Evolutionary conservation across 2,888 invertebrate genomes (phyloP).

Genomic region (Bursaphelenchus okinawaensis): DNA sequence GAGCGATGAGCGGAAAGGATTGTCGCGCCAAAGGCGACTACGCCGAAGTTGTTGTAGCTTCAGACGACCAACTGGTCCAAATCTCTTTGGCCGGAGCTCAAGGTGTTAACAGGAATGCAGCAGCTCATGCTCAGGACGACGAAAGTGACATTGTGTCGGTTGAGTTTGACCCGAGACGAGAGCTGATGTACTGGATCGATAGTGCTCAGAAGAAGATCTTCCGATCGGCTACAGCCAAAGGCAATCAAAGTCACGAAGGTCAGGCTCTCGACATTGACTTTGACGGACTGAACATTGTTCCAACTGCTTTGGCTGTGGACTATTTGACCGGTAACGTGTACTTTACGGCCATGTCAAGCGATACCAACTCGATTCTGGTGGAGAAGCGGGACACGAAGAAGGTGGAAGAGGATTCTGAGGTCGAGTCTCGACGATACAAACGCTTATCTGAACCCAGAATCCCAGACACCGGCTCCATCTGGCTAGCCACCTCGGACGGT

Average conservation of each 20-base stretch:
- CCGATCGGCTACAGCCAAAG: constrained; percentile 44
- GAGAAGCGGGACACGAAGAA: constrained; percentile 16
- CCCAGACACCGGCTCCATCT: constrained; percentile 65
- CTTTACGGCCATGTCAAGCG: constrained; percentile 36
- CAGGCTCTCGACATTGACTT: constrained; percentile 53
- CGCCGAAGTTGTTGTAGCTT: constrained; percentile 45
- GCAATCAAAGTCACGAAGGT: constrained; percentile 56
- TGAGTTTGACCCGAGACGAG: constrained; percentile 64
- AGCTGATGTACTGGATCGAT: constrained; percentile 92
- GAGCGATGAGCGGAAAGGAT: constrained; percentile 57
- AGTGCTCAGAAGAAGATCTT: constrained; percentile 63
- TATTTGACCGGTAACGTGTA: constrained; percentile 71
- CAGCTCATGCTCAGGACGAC: constrained; percentile 60
- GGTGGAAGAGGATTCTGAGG: neutral
- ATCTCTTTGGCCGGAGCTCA: constrained; percentile 38
- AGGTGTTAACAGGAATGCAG: constrained; percentile 50
- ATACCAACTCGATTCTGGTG: constrained; percentile 6
- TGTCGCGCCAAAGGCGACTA: constrained; percentile 54
- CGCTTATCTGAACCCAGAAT: constrained; percentile 45
- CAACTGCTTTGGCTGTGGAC: constrained; percentile 83
- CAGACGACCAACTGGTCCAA: constrained; percentile 48
- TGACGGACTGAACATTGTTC: constrained; percentile 59
- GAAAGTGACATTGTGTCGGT: constrained; percentile 85
- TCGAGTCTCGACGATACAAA: constrained; percentile 29
- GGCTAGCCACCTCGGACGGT: constrained; percentile 83